Evolutionary conservation across 2,797 vertebrate species (phyloP).

Genomic region (Luscinia megarhynchos): DNA sequence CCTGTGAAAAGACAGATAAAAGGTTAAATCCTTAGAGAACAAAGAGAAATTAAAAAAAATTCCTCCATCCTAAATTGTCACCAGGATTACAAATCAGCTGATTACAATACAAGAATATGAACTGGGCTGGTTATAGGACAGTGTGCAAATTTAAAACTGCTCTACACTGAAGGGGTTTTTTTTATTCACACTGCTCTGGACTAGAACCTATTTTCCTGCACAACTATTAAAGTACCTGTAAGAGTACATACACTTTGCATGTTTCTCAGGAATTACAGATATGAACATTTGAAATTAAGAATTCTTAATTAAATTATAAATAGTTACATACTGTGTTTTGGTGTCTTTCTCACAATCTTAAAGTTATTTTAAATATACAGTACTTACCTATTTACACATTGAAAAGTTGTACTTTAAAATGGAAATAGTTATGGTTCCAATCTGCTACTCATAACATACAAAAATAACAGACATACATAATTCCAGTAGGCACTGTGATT

Average conservation of each 20-base stretch:
- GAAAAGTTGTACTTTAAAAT: slow-evolving; percentile 6
- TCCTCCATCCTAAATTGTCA: background rate
- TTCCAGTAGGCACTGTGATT: background rate
- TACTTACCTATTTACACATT: background rate
- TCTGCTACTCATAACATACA: background rate
- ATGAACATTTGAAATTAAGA: background rate
- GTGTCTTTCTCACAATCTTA: background rate
- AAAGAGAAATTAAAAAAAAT: background rate
- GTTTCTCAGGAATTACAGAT: background rate
- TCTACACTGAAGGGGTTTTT: background rate
- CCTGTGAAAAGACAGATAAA: background rate
- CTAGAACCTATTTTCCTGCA: background rate
- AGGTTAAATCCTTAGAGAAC: background rate
- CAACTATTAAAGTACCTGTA: background rate
- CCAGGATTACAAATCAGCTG: background rate
- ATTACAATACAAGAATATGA: background rate
- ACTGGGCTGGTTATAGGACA: background rate
- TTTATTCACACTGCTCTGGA: background rate
- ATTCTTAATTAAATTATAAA: slow-evolving; percentile 1
- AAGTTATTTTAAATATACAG: background rate
- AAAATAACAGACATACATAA: slow-evolving; percentile 20
- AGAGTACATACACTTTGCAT: background rate
- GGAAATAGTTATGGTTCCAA: background rate
- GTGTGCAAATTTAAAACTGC: background rate
- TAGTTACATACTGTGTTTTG: background rate